A percentile compares a stretch with the other conserved stretches of the same genome.
phyloP scores from a whole-genome alignment of 2,888 invertebrate species.

The Dryobota labecula region DNA sequence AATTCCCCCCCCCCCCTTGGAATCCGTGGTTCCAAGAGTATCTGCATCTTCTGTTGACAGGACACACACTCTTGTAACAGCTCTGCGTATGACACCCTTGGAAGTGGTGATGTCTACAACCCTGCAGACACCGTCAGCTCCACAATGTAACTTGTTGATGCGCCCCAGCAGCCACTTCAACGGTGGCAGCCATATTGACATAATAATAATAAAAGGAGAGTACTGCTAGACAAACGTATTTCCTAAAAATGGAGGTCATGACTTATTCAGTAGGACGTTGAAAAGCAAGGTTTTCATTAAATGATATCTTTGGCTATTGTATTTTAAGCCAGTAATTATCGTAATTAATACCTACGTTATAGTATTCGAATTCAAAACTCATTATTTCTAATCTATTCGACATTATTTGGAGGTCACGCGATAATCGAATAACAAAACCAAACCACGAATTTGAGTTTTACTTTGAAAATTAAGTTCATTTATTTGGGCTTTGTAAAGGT shows the following conservation, averaged over 20 bases:
- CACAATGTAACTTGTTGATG: no score
- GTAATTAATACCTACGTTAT: constrained; percentile 30
- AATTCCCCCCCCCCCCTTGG: no score
- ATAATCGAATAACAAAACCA: constrained; percentile 38
- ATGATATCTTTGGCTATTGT: constrained; percentile 6
- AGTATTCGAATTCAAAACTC: constrained; percentile 38
- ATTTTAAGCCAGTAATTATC: constrained; percentile 20
- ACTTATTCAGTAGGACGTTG: background rate
- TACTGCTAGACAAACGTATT: background rate
- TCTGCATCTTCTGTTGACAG: no score
- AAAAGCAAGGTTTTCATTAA: constrained; percentile 3
- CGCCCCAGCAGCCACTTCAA: no score
- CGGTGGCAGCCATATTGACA: no score
- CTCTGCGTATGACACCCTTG: no score
- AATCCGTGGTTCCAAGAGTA: no score
- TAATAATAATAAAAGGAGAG: background rate
- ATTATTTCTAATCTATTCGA: constrained; percentile 49
- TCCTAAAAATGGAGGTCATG: background rate
- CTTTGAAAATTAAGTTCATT: constrained; percentile 3
- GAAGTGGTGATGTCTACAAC: no score
- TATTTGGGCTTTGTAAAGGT: background rate
- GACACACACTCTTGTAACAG: no score
- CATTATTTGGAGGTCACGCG: constrained; percentile 51
- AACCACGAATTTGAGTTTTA: constrained; percentile 19
- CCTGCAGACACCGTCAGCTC: no score